These are phyloP conservation scores for Poecile atricapillus DNA, from an alignment of 2,113 vertebrate species.

Conservation along the genomic window DNA sequence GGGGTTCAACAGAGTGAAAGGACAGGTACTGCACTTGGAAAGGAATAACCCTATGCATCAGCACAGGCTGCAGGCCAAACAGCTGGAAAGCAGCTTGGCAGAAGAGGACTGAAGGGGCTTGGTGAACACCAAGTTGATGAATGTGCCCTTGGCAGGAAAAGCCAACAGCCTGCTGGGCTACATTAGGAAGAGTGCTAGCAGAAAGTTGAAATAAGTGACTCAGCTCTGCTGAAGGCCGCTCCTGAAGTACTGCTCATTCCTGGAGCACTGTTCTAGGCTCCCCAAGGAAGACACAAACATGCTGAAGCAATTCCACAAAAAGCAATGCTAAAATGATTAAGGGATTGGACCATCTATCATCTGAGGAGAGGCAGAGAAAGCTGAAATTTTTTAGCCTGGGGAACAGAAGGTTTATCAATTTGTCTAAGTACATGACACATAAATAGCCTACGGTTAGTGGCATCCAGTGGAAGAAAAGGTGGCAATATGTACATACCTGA, in stretches of 20 bases:
- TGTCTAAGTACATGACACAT: not conserved
- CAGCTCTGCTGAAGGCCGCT: not conserved
- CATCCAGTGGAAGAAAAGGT: not conserved
- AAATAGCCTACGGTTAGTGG: not conserved
- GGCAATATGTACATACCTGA: not conserved
- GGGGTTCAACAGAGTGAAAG: not conserved
- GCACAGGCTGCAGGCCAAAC: not conserved
- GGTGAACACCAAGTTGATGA: not conserved
- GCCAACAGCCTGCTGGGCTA: not conserved
- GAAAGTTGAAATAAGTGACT: not conserved
- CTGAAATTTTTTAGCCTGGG: not conserved
- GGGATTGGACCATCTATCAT: not conserved
- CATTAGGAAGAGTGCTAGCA: not conserved
- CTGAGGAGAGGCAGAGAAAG: not conserved
- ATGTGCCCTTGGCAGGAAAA: not conserved
- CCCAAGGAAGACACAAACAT: not conserved
- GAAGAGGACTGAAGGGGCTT: not conserved
- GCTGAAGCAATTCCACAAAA: not conserved
- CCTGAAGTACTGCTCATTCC: not conserved
- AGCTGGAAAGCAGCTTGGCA: not conserved
- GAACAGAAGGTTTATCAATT: not conserved
- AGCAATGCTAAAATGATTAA: not conserved
- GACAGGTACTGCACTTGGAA: not conserved
- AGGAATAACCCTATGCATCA: not conserved
- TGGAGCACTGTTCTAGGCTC: not conserved